A percentile compares a stretch with the other conserved stretches of the same genome.
phyloP scores from a whole-genome alignment of 37 sponge, comb jelly and placozoan genomes.

The Mnemiopsis leidyi region DNA sequence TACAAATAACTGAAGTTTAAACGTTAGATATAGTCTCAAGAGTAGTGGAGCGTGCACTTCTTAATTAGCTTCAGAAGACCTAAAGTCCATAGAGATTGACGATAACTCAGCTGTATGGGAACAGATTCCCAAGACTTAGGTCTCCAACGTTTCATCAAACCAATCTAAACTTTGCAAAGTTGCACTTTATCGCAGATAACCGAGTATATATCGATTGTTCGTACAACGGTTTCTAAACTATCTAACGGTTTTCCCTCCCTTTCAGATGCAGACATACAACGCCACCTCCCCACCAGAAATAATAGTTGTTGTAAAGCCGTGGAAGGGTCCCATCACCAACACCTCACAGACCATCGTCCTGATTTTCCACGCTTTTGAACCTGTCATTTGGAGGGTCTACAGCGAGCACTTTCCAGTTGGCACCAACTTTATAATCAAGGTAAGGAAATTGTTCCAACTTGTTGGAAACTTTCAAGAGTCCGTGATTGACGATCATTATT shows the following conservation, averaged over 20 bases:
- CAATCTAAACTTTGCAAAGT: too few species aligned
- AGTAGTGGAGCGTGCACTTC: too few species aligned
- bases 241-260: neutral
- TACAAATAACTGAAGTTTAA: too few species aligned
- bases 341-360: neutral
- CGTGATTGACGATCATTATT: too few species aligned
- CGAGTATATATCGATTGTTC: neutral
- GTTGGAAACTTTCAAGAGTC: too few species aligned
- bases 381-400: neutral
- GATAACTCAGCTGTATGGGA: too few species aligned
- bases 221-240: neutral
- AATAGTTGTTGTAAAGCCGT: slow-evolving; percentile 12
- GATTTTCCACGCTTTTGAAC: slow-evolving; percentile 23
- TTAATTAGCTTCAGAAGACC: too few species aligned
- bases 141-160: too few species aligned
- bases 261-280: neutral
- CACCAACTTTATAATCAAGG: slow-evolving; percentile 22
- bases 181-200: neutral
- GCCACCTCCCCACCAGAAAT: neutral
- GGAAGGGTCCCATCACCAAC: neutral
- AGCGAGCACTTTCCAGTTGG: neutral
- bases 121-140: too few species aligned
- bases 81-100: too few species aligned
- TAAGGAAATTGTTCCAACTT: too few species aligned
- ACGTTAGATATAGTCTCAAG: too few species aligned